Conservation (phyloP, 2,113 vertebrate genomes). For the Synchiropus splendidus region DNA sequence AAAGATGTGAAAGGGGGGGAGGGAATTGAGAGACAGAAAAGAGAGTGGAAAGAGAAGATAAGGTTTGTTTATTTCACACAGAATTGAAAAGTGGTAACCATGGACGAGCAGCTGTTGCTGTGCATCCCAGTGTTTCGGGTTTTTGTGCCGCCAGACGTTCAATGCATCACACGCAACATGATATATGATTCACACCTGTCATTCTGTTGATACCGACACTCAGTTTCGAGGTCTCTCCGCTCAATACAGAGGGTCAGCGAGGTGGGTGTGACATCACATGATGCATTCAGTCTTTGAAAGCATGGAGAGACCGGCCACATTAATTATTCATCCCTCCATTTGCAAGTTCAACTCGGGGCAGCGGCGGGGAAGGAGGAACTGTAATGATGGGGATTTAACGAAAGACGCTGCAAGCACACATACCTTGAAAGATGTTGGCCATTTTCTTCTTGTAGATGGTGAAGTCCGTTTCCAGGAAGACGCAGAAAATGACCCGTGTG, state of each 20-base stretch:
- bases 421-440: constrained; percentile 83
- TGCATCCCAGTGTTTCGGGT: constrained; percentile 20
- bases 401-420: constrained; percentile 1
- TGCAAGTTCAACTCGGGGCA: background rate
- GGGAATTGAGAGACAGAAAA: constrained; percentile 32
- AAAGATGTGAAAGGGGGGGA: constrained; percentile 43
- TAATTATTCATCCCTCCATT: constrained; percentile 10
- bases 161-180: too few species aligned
- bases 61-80: constrained; percentile 54
- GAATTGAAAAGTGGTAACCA: constrained; percentile 29
- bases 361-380: background rate
- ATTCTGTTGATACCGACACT: too few species aligned
- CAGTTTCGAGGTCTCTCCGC: too few species aligned
- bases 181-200: too few species aligned
- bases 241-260: constrained; percentile 1
- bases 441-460: constrained; percentile 97
- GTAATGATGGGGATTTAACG: background rate
- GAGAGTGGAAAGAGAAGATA: constrained; percentile 48
- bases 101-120: constrained; percentile 33
- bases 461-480: constrained; percentile 94
- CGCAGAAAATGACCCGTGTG: constrained; percentile 93
- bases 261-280: constrained; percentile 2
- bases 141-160: background rate
- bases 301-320: constrained; percentile 3
- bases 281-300: background rate